Percentiles rank a stretch among this genome's conserved stretches.
These are phyloP conservation scores for Cataglyphis altisquamis DNA, from an alignment of 2,888 invertebrate genomes.

Conservation along the genomic window DNA sequence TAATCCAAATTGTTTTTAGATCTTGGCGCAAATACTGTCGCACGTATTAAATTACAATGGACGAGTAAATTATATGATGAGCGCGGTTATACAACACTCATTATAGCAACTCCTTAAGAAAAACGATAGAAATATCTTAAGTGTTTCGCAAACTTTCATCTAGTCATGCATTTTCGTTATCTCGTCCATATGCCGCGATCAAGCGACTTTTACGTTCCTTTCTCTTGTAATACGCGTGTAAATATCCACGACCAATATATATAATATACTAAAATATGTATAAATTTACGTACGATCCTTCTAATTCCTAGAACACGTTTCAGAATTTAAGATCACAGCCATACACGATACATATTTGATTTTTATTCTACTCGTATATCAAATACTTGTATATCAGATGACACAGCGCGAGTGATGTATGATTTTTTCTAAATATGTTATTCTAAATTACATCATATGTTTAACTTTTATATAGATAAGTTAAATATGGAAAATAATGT, in stretches of 20 bases:
- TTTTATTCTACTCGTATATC: not conserved
- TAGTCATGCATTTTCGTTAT: constrained; percentile 64
- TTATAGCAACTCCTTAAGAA: constrained; percentile 65
- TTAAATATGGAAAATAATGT: not conserved
- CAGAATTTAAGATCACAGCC: not conserved
- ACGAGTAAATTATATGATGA: constrained; percentile 48
- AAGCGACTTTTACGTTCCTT: constrained; percentile 39
- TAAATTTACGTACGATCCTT: not conserved
- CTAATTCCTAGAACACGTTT: not conserved
- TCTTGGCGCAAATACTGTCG: constrained; percentile 64
- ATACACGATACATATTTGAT: not conserved
- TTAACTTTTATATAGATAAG: not conserved
- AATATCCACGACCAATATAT: constrained; percentile 48
- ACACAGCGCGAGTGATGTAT: not conserved
- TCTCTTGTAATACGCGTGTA: constrained; percentile 37
- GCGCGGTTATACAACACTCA: constrained; percentile 55
- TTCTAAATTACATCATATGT: constrained; percentile 1
- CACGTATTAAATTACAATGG: constrained; percentile 64
- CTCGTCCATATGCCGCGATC: constrained; percentile 38
- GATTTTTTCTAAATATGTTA: not conserved
- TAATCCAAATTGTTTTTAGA: constrained; percentile 34
- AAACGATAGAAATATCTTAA: constrained; percentile 80
- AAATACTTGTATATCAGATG: not conserved
- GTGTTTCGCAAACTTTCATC: constrained; percentile 67
- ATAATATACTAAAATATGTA: constrained; percentile 16